These are phyloP conservation scores for Platygyra sinensis DNA, from an alignment of 64 coral and sea anemone genomes.

Conservation along the genomic window DNA sequence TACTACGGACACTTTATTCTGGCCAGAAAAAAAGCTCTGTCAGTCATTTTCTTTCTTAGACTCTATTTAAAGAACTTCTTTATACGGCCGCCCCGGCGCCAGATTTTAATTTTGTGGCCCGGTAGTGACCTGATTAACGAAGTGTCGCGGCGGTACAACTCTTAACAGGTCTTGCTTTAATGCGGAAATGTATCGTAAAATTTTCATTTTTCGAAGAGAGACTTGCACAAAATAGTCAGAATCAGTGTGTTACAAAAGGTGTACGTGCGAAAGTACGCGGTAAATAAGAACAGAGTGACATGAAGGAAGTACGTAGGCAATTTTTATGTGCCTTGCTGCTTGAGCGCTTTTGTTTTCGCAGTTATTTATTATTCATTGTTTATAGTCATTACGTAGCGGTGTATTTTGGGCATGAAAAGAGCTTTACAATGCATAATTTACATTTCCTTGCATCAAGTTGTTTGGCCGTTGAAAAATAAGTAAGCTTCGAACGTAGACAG, in stretches of 20 bases:
- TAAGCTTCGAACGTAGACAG: neutral
- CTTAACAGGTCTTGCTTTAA: too few species aligned
- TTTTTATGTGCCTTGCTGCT: slow-evolving; percentile 4
- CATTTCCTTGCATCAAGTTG: neutral
- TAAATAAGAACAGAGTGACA: neutral
- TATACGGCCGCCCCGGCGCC: too few species aligned
- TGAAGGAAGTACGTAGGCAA: neutral
- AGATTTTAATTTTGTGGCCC: too few species aligned
- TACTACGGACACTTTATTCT: too few species aligned
- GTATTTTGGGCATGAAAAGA: slow-evolving; percentile 24
- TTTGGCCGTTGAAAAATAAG: neutral
- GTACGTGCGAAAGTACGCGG: neutral
- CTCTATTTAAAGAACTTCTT: too few species aligned
- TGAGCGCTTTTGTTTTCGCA: neutral
- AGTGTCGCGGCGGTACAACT: too few species aligned
- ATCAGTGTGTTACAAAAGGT: neutral
- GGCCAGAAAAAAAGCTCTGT: too few species aligned
- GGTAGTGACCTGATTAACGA: too few species aligned
- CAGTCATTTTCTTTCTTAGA: too few species aligned
- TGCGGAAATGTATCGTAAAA: too few species aligned
- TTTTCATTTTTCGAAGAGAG: too few species aligned
- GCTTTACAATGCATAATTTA: slow-evolving; percentile 28
- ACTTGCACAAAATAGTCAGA: too few species aligned
- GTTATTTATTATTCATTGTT: neutral
- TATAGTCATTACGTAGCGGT: slow-evolving; percentile 7